Percentiles rank a stretch among this genome's conserved stretches.
Evolutionary conservation across 2,113 vertebrate genomes (phyloP).

Genomic region (Pelecanoides urinatrix): DNA sequence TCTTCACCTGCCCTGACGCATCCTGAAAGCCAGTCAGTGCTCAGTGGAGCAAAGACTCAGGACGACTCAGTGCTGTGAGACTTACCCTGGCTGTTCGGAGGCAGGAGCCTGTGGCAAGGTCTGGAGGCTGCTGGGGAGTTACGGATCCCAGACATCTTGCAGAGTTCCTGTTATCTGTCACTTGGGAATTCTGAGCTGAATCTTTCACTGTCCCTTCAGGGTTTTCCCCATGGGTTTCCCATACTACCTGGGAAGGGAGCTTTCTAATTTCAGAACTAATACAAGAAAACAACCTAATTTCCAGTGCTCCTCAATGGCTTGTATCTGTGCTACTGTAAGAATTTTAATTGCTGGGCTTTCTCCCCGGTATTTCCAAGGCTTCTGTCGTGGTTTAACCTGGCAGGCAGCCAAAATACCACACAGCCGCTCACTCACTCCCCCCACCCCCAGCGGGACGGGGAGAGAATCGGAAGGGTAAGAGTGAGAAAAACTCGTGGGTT

Average conservation of each 20-base stretch:
- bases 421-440: too few species aligned
- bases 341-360: neutral
- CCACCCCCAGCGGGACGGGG: too few species aligned
- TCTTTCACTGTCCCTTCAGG: neutral
- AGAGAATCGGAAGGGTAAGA: too few species aligned
- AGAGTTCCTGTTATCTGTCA: neutral
- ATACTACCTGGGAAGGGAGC: neutral
- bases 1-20: neutral
- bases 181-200: neutral
- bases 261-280: neutral
- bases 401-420: too few species aligned
- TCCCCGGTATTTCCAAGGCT: neutral
- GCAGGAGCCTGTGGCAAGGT: neutral
- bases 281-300: neutral
- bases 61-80: neutral
- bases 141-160: neutral
- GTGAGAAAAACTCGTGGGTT: too few species aligned
- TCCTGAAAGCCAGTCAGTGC: neutral
- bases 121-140: neutral
- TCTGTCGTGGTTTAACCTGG: too few species aligned
- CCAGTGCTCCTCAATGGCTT: neutral
- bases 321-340: neutral
- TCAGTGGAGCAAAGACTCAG: neutral
- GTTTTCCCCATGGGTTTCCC: neutral
- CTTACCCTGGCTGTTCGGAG: neutral